Percentiles rank a stretch among this genome's conserved stretches.
These are phyloP conservation scores for Osmoderma eremita DNA, from an alignment of 2,888 invertebrate genomes.

Conservation along the genomic window DNA sequence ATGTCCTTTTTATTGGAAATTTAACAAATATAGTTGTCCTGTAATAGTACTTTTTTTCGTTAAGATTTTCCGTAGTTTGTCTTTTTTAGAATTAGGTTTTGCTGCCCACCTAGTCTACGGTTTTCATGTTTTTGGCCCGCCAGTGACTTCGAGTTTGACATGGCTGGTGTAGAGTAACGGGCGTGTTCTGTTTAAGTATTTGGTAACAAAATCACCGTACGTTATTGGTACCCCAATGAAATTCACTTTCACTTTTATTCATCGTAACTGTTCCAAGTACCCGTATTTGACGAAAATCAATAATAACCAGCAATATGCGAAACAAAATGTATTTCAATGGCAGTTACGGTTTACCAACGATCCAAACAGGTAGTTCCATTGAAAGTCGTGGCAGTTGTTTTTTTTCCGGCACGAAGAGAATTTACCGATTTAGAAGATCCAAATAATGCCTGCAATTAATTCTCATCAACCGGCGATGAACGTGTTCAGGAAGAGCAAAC, in stretches of 20 bases:
- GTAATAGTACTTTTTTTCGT: too few species aligned
- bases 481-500: slow-evolving; percentile 28
- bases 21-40: too few species aligned
- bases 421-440: slow-evolving; percentile 10
- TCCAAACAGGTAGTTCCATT: slow-evolving; percentile 11
- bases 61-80: too few species aligned
- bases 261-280: slow-evolving; percentile 13
- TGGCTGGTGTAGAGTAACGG: too few species aligned
- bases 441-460: slow-evolving; percentile 27
- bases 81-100: too few species aligned
- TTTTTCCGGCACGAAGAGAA: slow-evolving; percentile 23
- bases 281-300: slow-evolving; percentile 16
- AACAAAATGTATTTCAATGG: background rate
- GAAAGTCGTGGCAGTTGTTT: slow-evolving; percentile 23
- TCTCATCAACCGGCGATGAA: slow-evolving; percentile 28
- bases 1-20: too few species aligned
- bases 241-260: slow-evolving; percentile 34
- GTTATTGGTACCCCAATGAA: too few species aligned
- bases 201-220: too few species aligned
- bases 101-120: too few species aligned
- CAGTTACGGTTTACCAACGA: slow-evolving; percentile 6
- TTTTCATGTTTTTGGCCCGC: too few species aligned
- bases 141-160: too few species aligned
- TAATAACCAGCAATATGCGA: background rate
- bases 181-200: too few species aligned